Base-by-base conservation (phyloP, 2,113 vertebrate species). In the Rostratula benghalensis region DNA sequence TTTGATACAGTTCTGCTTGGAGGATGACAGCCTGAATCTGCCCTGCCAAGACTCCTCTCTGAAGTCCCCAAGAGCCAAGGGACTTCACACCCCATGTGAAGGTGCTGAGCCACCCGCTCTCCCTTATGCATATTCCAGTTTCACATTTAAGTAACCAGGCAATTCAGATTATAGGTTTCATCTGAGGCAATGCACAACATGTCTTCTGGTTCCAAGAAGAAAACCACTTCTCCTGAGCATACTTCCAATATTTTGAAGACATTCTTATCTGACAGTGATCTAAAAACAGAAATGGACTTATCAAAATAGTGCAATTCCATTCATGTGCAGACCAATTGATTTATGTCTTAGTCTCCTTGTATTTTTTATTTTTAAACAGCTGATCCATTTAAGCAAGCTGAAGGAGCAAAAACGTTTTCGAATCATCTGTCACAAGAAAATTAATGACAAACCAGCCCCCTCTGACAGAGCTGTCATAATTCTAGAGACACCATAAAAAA, bases 321-420 rank as follows among this genome's bases (percentile, higher is more conserved):
- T 97, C 90, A 89, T 90, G 64, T 25, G 31, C 64, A 81, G 77
- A 78, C 57, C 45, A 60, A 57, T 0, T 68, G 65, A 83, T 87
- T 39, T 95, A 70, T 57, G 56, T 43, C 68, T 89, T 60, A 25
- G 71, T 48, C 69, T 53, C 74, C 73, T 39, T 27, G 39, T 56
- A 33, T 14, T 53, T 71, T 88, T 74, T 91, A 67, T 81, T 95
- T 80, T 96, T 71, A 94, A 95, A 89, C 39, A 95, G 89, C 84
- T 96, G 91, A 83, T 96, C 95, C 83, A 63, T 93, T 92, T 94
- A 70, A 94, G 50, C 81, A 96, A 96, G 68, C 83, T 7, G 39
- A 97, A 93, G 94, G 91, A 97, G 85, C 85, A 93, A 95, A 97
- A 97, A 83, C 45, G 4, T 96, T 93, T 91, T 89, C 92, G 89